Conservation (phyloP, 1,140 invertebrate species). For the Grapholita molesta region DNA sequence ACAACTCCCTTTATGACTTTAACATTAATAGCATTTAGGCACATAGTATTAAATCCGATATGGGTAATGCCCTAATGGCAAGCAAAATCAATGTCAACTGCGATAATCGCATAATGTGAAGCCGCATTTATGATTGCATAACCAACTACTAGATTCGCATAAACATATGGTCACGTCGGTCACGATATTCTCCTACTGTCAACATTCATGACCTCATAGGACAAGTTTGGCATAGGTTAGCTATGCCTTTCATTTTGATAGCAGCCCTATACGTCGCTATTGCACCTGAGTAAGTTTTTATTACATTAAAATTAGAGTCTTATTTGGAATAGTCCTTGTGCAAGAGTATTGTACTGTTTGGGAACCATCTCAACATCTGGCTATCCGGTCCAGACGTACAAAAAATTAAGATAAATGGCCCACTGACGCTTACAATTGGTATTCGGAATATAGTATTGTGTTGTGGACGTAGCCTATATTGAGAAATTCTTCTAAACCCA, state of each 20-base stretch:
- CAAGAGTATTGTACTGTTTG: conserved; percentile 36
- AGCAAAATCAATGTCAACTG: not conserved
- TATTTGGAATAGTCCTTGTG: not conserved
- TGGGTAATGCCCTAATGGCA: no score
- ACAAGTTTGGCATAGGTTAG: not conserved
- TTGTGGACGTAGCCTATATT: not conserved
- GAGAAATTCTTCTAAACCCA: not conserved
- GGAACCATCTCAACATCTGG: conserved; percentile 44
- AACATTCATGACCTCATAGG: not conserved
- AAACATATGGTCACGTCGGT: conserved; percentile 6
- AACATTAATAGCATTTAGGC: no score
- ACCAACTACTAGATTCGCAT: not conserved
- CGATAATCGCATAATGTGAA: not conserved
- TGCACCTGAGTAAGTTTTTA: not conserved
- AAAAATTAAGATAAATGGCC: conserved; percentile 38
- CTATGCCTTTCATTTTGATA: not conserved
- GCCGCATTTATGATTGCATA: not conserved
- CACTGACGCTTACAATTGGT: conserved; percentile 11
- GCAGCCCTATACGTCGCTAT: not conserved
- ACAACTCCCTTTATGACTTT: no score
- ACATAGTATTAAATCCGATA: no score
- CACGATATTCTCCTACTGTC: not conserved
- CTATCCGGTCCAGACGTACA: conserved; percentile 29
- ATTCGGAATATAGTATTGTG: no score
- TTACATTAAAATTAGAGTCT: not conserved